Conservation (phyloP, 1,140 invertebrate genomes). For the Gonatopus flavifemur region DNA sequence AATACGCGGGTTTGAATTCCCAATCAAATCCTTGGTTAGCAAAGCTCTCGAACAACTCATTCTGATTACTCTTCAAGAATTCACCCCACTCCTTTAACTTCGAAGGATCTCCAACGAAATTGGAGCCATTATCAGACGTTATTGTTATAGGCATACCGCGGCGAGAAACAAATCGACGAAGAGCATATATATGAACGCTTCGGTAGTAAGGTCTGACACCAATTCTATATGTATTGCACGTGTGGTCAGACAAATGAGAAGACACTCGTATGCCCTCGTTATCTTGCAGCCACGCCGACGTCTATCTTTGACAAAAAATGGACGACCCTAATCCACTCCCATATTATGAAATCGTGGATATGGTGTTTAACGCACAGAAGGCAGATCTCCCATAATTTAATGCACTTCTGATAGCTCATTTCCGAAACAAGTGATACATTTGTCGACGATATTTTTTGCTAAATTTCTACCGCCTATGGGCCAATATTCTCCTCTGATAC, state of each 20-base stretch:
- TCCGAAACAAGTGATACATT: background rate
- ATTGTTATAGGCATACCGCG: background rate
- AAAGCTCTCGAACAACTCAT: background rate
- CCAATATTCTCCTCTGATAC: background rate
- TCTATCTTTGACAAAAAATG: background rate
- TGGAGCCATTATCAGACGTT: background rate
- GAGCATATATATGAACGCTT: background rate
- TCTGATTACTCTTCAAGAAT: background rate
- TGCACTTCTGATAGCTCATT: background rate
- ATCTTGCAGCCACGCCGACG: background rate
- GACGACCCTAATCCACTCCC: background rate
- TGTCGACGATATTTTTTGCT: background rate
- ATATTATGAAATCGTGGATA: background rate
- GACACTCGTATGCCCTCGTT: background rate
- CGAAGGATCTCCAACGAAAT: background rate
- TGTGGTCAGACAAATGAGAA: background rate
- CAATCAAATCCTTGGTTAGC: background rate
- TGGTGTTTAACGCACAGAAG: background rate
- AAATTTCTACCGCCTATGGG: background rate
- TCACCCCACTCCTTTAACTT: background rate
- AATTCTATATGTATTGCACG: background rate
- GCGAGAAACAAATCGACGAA: background rate
- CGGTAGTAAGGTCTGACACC: background rate
- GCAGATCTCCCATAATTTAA: background rate
- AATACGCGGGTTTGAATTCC: slow-evolving; percentile 2